Base-by-base conservation (phyloP, 2,888 invertebrate genomes). In the Eupithecia centaureata region DNA sequence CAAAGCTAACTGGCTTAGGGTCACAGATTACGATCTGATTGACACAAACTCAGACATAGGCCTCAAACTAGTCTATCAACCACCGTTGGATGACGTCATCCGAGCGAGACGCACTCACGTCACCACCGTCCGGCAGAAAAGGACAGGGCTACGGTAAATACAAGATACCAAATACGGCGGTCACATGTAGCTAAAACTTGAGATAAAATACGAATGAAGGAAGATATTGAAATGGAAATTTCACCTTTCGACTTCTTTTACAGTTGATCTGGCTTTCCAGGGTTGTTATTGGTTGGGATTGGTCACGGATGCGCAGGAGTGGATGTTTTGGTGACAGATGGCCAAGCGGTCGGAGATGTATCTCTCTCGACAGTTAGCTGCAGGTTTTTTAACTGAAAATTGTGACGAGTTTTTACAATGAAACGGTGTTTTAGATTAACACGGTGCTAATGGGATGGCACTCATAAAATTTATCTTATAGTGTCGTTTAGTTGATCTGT, bases 161-260 rank as follows among this genome's bases (percentile, higher is more conserved):
- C 92, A 86, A 90, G 82, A 87, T 91, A 75, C 92, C 92, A 87
- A 88, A 92, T 93, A 92, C 84, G 92, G 90, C 71, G 81, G 74
- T 91, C 92, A 92, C 85, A 92, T 93, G 92, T 89, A 86, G 79
- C 87, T 86, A 92, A 92, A 92, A 88, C 89, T 86, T 79, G 82
- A 81, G 76, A 85, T 90, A 89, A 83, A 78, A 77, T 78, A 78
- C 75, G 79, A 83, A 82, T 74, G 78, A 72, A 70, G 71, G 78
- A 75, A 79, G 77, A 76, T 87, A 87, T 80, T 73, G 77, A 67
- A 72, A 77, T 78, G 81, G 79, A 81, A 83, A 81, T 87, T 86
- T 83, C 80, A 80, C 79, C 73, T 77, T 77, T 76, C 65, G 71
- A 75, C 82, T 77, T 69, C 80, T 89, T 89, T 84, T 78, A 63